Conservation (phyloP, 1,140 invertebrate species). For the Drosophila tropicalis region DNA sequence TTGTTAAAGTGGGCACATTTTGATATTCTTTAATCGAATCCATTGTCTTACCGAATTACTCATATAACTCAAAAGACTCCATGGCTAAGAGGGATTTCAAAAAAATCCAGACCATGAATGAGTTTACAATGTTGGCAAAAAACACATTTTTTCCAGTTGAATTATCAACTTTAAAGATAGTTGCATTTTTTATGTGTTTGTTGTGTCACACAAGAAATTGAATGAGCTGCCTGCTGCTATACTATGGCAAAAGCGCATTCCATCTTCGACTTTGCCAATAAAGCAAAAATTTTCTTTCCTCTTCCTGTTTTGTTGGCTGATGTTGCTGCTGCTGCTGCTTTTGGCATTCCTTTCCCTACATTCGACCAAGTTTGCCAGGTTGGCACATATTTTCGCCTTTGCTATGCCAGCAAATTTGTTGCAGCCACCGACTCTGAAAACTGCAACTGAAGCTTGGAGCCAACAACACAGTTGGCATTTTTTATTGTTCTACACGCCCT, state of each 20-base stretch:
- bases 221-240: not conserved
- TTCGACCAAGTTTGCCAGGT: conserved; percentile 37
- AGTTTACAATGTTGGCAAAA: too few species aligned
- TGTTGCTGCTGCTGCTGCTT: conserved; percentile 18
- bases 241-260: conserved; percentile 42
- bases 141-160: too few species aligned
- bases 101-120: too few species aligned
- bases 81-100: too few species aligned
- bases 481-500: conserved; percentile 16
- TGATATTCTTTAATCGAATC: too few species aligned
- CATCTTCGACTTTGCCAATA: conserved; percentile 60
- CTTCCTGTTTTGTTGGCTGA: conserved; percentile 19
- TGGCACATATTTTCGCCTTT: conserved; percentile 53
- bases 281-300: conserved; percentile 54
- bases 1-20: too few species aligned
- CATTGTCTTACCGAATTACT: too few species aligned
- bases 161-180: too few species aligned
- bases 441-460: conserved; percentile 27
- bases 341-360: conserved; percentile 24
- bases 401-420: conserved; percentile 61
- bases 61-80: too few species aligned
- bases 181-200: too few species aligned
- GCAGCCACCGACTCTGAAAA: conserved; percentile 18
- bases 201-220: too few species aligned
- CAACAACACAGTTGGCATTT: conserved; percentile 36